A percentile compares a stretch with the other conserved stretches of the same genome.
Conservation (phyloP, 2,888 invertebrate genomes). For the Lasioglossum villosulum region DNA sequence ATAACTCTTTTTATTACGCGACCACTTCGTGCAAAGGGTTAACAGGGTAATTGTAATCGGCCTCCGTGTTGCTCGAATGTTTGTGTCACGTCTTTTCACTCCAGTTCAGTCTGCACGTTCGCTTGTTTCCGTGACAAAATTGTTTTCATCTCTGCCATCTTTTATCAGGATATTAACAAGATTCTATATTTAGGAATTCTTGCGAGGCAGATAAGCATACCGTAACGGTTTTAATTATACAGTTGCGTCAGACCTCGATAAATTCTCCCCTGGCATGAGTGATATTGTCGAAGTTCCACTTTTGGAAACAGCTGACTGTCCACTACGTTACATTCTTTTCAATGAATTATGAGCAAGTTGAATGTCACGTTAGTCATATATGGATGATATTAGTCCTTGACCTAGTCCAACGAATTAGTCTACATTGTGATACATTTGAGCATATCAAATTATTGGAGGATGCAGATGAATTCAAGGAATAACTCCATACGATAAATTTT, state of each 20-base stretch:
- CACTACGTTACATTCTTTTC: neutral
- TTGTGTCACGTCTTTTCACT: neutral
- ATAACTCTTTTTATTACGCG: too few species aligned
- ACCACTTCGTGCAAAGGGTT: constrained; percentile 54
- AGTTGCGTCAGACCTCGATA: neutral
- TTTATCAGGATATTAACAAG: neutral
- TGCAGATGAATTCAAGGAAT: too few species aligned
- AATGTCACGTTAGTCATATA: neutral
- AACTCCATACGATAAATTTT: too few species aligned
- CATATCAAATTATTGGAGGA: too few species aligned
- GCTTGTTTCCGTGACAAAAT: neutral
- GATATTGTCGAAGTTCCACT: neutral
- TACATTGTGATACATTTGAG: too few species aligned
- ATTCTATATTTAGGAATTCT: constrained; percentile 3
- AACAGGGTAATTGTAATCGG: neutral
- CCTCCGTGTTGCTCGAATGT: neutral
- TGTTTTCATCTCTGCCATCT: neutral
- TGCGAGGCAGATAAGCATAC: neutral
- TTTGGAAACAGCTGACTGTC: neutral
- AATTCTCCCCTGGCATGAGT: neutral
- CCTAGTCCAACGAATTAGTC: too few species aligned
- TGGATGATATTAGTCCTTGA: neutral
- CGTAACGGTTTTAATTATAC: neutral
- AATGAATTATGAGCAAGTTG: neutral
- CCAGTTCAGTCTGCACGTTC: neutral